Evolutionary conservation across 2,888 invertebrate species (phyloP).

Genomic region (Drosophila anceps): DNA sequence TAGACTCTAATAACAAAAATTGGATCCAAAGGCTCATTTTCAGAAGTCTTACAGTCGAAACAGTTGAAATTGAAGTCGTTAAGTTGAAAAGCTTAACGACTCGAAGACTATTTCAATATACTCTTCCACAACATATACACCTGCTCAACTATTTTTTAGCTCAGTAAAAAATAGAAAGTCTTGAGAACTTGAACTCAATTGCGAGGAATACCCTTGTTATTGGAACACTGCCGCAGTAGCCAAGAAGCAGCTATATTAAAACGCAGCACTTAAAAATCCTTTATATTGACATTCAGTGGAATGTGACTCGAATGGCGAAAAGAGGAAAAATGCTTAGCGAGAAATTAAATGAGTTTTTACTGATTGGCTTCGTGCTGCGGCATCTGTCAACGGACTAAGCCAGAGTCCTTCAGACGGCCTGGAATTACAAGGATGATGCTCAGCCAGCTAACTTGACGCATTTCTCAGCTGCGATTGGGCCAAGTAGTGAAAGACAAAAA

Average conservation of each 20-base stretch:
- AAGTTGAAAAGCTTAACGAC: neutral
- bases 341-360: slow-evolving; percentile 26
- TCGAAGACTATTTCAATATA: neutral
- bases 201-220: neutral
- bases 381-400: slow-evolving; percentile 10
- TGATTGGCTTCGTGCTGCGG: slow-evolving; percentile 47
- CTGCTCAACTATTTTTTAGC: neutral
- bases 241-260: slow-evolving; percentile 14
- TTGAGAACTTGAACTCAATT: neutral
- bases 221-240: neutral
- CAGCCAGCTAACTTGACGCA: slow-evolving; percentile 19
- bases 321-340: neutral
- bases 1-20: no score
- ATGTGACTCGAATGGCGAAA: slow-evolving; percentile 6
- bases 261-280: neutral
- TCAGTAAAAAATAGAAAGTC: no score
- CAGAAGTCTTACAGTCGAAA: neutral
- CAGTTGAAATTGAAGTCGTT: neutral
- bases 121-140: neutral
- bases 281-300: slow-evolving; percentile 1
- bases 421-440: slow-evolving; percentile 17
- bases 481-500: slow-evolving; percentile 24
- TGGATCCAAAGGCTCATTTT: no score
- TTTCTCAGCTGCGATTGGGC: slow-evolving; percentile 44
- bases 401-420: neutral